phyloP scores from a whole-genome alignment of 2,888 invertebrate species.

The Nomada lathburiana region DNA sequence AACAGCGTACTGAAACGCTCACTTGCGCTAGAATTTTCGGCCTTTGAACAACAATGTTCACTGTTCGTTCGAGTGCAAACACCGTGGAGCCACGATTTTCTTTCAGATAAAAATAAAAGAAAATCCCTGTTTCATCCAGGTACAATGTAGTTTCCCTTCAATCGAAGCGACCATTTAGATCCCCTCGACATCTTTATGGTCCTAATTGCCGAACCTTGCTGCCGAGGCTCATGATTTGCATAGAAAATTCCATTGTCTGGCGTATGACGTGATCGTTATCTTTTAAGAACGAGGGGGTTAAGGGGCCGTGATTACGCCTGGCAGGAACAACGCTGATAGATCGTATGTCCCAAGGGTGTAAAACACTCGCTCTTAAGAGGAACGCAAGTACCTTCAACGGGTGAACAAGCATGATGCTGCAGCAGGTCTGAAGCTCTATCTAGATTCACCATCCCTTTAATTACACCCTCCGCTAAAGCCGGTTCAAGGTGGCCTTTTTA shows the following conservation, averaged over 20 bases:
- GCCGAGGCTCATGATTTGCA: constrained; percentile 34
- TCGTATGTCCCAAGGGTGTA: constrained; percentile 60
- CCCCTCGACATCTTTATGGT: constrained; percentile 14
- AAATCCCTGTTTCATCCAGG: too few relatives aligned
- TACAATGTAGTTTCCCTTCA: background rate
- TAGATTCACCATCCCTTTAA: constrained; percentile 65
- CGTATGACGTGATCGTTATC: constrained; percentile 53
- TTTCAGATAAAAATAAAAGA: background rate
- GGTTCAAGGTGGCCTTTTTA: constrained; percentile 47
- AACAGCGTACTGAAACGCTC: constrained; percentile 31
- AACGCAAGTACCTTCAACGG: constrained; percentile 58
- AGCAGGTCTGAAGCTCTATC: constrained; percentile 57
- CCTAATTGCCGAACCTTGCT: constrained; percentile 33
- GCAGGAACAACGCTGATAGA: constrained; percentile 60
- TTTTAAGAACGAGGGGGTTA: constrained; percentile 46
- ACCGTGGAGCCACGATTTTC: background rate
- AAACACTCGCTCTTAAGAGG: constrained; percentile 61
- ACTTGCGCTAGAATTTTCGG: constrained; percentile 53
- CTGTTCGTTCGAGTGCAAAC: background rate
- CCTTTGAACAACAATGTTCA: constrained; percentile 1
- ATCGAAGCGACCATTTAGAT: constrained; percentile 10
- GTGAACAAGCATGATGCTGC: constrained; percentile 64
- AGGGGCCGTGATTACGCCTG: constrained; percentile 50
- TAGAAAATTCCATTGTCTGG: constrained; percentile 45
- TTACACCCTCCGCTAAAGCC: constrained; percentile 49